Base-by-base conservation (phyloP, 2,113 vertebrate species). In the Sisor rabdophorus region DNA sequence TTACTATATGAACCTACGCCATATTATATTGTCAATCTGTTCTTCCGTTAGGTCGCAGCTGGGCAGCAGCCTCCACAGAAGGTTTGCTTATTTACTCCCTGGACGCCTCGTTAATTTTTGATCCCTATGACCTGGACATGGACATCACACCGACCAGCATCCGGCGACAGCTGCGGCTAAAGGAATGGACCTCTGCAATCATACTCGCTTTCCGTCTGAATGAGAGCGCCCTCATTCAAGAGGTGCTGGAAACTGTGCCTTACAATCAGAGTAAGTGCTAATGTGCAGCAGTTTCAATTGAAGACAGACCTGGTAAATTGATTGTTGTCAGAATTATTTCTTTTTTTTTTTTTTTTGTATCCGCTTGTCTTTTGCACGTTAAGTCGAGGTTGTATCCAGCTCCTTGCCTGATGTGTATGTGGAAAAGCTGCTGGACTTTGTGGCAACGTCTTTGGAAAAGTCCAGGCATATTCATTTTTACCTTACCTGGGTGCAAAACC, bases 21-120 rank as follows among this genome's bases (percentile, higher is more conserved):
- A 55, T 54, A 22, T 53, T 0, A 1, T 52, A 58, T 30, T 24
- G 2, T 30, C 17, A 6, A 7, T 67, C 17, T 55, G 17, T 74
- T 0, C 17, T 69, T 53, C 59, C 78, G 75, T 0, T 82, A 98
- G 97, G 97, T 6, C 92, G 94, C 47, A 96, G 93, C 83, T 98
- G 97, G 97, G 94, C 96, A 0, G 95, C 95, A 80, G 95, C 96
- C 26, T 94, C 92, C 81, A 98, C 97, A 0, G 97, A 99, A 82
- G 97, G 97, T 7, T 93, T 99, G 67, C 93, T 99, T 60, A 85
- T 98, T 84, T 98, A 95, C 88, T 99, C 95, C 0, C 87, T 99
- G 53, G 97, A 99, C 0, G 79, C 94, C 0, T 90, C 92, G 5
- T 78, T 96, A 28, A 87, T 95, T 53, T 99, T 99, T 15, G 97